Conservation (phyloP, 2,888 invertebrate species). For the Chymomyza procnemis region DNA sequence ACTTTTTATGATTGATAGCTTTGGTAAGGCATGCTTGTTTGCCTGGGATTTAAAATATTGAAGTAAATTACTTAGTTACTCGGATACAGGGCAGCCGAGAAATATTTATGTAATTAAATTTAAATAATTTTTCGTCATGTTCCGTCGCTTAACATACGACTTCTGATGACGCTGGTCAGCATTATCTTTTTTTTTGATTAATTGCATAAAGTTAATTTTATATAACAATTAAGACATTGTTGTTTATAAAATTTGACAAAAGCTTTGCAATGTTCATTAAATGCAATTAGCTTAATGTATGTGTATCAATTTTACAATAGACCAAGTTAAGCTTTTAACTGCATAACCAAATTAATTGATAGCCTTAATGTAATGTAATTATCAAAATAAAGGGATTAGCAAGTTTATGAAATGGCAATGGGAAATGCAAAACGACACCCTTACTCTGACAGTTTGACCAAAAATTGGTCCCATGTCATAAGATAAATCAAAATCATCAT, state of each 20-base stretch:
- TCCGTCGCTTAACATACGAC: too few relatives aligned
- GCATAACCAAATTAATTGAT: neutral
- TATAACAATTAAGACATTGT: neutral
- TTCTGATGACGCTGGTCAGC: too few relatives aligned
- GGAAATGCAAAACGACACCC: neutral
- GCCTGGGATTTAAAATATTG: too few relatives aligned
- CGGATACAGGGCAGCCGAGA: too few relatives aligned
- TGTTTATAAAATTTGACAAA: neutral
- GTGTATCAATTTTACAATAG: neutral
- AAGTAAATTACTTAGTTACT: too few relatives aligned
- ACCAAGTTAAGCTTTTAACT: neutral
- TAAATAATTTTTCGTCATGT: too few relatives aligned
- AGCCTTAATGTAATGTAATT: neutral
- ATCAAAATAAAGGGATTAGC: neutral
- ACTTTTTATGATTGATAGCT: neutral
- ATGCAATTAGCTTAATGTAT: neutral
- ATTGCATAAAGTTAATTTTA: too few relatives aligned
- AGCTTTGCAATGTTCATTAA: neutral
- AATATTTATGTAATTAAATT: too few relatives aligned
- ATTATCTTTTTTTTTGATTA: too few relatives aligned
- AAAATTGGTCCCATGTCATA: constrained; percentile 48
- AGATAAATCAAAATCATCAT: constrained; percentile 38
- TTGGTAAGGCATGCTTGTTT: neutral
- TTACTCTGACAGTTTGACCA: neutral
- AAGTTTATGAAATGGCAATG: neutral